Conservation (phyloP, 23 tunicate species). For the Pegea sp. region DNA sequence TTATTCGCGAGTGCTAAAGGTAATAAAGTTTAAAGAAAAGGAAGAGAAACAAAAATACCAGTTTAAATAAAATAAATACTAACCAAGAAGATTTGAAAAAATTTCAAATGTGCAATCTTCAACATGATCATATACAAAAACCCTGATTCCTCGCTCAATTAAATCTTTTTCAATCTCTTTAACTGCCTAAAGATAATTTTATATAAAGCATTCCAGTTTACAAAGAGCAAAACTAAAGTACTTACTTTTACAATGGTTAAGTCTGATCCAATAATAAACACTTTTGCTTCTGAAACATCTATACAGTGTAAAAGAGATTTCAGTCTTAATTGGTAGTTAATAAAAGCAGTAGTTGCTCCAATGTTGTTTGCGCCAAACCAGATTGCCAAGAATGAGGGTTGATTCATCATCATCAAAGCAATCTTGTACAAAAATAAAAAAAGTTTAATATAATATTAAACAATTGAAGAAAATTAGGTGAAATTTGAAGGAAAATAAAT, state of each 20-base stretch:
- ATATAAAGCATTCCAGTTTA: neutral
- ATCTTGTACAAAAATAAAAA: constrained; percentile 13
- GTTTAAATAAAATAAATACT: too few relatives aligned
- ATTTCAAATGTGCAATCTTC: neutral
- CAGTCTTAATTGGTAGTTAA: constrained; percentile 30
- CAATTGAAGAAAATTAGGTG: too few relatives aligned
- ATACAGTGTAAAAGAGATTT: constrained; percentile 75
- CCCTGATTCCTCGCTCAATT: constrained; percentile 8
- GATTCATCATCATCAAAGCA: constrained; percentile 53
- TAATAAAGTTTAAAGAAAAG: too few relatives aligned
- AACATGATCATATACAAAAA: constrained; percentile 10
- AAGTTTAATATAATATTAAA: too few relatives aligned
- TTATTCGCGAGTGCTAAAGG: too few relatives aligned
- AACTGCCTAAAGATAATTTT: constrained; percentile 16
- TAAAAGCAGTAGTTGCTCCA: constrained; percentile 45
- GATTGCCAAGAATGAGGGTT: constrained; percentile 47
- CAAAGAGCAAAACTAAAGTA: neutral
- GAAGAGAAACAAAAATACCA: too few relatives aligned
- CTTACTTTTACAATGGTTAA: constrained; percentile 11
- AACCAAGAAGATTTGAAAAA: neutral
- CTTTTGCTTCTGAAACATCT: constrained; percentile 39
- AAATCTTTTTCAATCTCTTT: constrained; percentile 24
- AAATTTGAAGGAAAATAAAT: too few relatives aligned
- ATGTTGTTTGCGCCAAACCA: constrained; percentile 32
- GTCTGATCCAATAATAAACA: constrained; percentile 30